Conservation (phyloP, 2,113 vertebrate genomes). For the Trematomus loennbergii region DNA sequence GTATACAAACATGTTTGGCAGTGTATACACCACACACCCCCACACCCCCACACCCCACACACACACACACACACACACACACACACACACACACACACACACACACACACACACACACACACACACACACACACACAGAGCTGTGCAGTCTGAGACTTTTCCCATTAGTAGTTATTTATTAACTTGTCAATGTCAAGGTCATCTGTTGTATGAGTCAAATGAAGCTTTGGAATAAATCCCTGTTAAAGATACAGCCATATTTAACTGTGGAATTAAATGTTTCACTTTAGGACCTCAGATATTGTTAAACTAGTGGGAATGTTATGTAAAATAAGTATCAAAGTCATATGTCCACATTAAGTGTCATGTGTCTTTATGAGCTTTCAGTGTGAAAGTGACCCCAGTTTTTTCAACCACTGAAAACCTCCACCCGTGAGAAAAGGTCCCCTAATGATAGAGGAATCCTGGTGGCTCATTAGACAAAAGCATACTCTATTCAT, state of each 20-base stretch:
- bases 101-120: no score
- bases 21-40: no score
- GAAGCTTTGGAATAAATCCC: background rate
- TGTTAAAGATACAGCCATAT: background rate
- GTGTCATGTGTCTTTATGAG: slow-evolving; percentile 37
- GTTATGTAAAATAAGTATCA: background rate
- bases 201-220: background rate
- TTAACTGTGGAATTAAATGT: background rate
- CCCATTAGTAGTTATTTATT: slow-evolving; percentile 10
- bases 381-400: slow-evolving; percentile 17
- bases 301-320: background rate
- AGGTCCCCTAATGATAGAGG: background rate
- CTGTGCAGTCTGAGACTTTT: background rate
- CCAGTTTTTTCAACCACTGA: slow-evolving; percentile 11
- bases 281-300: background rate
- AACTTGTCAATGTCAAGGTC: background rate
- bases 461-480: background rate
- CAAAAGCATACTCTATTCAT: background rate
- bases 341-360: slow-evolving; percentile 11
- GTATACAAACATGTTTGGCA: no score
- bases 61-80: no score
- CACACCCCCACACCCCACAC: no score
- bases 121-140: no score
- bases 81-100: no score
- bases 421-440: slow-evolving; percentile 60